Base-by-base conservation (phyloP, 2,113 vertebrate species). In the Dissostichus mawsoni region DNA sequence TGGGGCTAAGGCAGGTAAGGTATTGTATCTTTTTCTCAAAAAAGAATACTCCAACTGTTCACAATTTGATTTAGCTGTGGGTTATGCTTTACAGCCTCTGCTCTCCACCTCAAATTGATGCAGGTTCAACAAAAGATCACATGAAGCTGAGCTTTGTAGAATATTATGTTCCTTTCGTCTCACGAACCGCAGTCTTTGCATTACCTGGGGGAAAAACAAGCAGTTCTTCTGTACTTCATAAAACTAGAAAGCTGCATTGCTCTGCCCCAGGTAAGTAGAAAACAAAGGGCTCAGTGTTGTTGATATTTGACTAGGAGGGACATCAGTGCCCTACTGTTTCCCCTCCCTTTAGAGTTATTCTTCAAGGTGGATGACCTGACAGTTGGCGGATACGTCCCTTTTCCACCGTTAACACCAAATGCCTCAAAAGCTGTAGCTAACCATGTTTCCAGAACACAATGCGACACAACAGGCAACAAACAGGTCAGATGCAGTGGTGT, bases 381-480 rank as follows among this genome's bases (percentile, higher is more conserved):
- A 87, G 50, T 90, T 87, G 74, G 87, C 53, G 76, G 69, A 80
- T 73, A 69, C 3, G 45, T 81, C 76, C 48, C 25, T 62, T 51
- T 85, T 52, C 55, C 81, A 64, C 33, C 48, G 53, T 17, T 20
- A 18, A 6, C 36, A 58, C 44, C 61, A 45, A 25, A 56, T 29
- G 29, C 47, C 65, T 67, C 41, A n/a, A 73, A 81, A 83, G 51
- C 85, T 76, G 69, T 58, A 62, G 76, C 68, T 63, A 77, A 63
- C 57, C 81, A 76, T 81, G 85, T 85, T 84, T 84, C 71, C 69
- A 69, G 62, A 74, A 55, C 69, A 91, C 90, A 91, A 87, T 86
- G 80, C 72, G 73, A 79, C 75, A 81, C 68, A 80, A 82, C 79
- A 51, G 74, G 50, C 75, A 83, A 83, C 89, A 88, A 78, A 83